Base-by-base conservation (phyloP, 2,797 vertebrate genomes). In the Falco berigora region DNA sequence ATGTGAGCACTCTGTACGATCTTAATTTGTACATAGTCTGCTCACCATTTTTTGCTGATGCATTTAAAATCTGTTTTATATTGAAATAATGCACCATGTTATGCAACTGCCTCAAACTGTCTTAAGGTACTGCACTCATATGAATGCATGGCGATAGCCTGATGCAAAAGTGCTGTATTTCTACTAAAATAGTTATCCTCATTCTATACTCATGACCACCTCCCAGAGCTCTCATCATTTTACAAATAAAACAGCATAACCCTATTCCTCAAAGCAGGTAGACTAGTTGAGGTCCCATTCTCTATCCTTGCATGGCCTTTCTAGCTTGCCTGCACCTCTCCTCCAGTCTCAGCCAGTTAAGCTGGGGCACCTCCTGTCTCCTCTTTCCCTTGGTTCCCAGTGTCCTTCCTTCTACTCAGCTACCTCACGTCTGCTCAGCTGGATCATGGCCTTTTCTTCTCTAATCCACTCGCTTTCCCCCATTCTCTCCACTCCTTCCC, bases 161-260 rank as follows among this genome's bases (percentile, higher is more conserved):
- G 3, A 16, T 3, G 4, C 10, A 81, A 71, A 90, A 0, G 12
- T 1, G 2, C 20, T 22, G 5, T 8, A 10, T 11, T 93, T 69
- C 66, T 28, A 16, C 46, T 16, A 17, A 84, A 91, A 84, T 50
- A 34, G 50, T n/a, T 34, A 62, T 28, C 34, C 21, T 86, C 3
- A 1, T 64, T 80, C 56, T 22, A 4, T 6, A 86, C 38, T 47
- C 58, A 25, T 4, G n/a, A 28, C 38, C 40, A 36, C 12, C 23
- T 86, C 59, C 32, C 47, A 36, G 6, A 25, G 40, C 32, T 56
- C n/a, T 56, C 12, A 81, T 10, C 3, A 69, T 59, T 86, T 92
- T 28, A 82, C 27, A 79, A 62, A 66, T 27, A 38, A 56, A 71
- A 42, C 9, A 49, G 21, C 28, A 42, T 4, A 72, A 49, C 10